Percentiles rank a stretch among this genome's conserved stretches.
Conservation (phyloP, 2,797 vertebrate species). For the Silurus lanzhouensis region DNA sequence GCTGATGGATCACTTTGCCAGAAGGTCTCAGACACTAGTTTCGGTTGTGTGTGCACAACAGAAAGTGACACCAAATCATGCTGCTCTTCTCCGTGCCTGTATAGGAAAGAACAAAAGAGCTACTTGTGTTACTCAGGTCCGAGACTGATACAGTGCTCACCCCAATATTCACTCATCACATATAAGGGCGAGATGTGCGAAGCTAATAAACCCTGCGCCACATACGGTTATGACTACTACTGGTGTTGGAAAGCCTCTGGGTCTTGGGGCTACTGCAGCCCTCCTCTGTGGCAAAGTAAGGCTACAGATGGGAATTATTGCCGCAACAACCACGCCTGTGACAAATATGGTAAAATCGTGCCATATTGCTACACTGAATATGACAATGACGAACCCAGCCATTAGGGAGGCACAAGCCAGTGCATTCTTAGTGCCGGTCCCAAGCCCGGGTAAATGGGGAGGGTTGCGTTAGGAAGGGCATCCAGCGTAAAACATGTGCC, state of each 20-base stretch:
- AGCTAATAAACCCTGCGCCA: slow-evolving; percentile 32
- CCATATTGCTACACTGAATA: slow-evolving; percentile 27
- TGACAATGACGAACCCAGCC: not conserved
- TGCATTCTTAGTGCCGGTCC: too few relatives aligned
- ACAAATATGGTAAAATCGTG: not conserved
- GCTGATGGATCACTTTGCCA: too few relatives aligned
- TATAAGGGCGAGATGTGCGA: not conserved
- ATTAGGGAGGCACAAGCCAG: too few relatives aligned
- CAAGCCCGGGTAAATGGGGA: too few relatives aligned
- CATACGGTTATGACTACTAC: slow-evolving; percentile 12
- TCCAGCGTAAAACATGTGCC: too few relatives aligned
- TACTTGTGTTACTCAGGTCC: slow-evolving; percentile 28
- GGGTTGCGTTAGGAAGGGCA: too few relatives aligned
- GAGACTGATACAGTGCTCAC: slow-evolving; percentile 19
- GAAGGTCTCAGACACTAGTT: too few relatives aligned
- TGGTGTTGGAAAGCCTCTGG: not conserved
- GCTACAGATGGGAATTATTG: slow-evolving; percentile 24
- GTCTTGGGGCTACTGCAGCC: slow-evolving; percentile 36
- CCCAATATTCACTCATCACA: slow-evolving; percentile 39
- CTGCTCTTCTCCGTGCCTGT: slow-evolving; percentile 39
- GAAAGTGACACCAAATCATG: not conserved
- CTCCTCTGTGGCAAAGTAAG: slow-evolving; percentile 28
- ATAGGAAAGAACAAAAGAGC: not conserved
- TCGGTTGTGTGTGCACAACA: too few relatives aligned
- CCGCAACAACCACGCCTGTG: slow-evolving; percentile 27